Evolutionary conservation across 2,888 invertebrate genomes (phyloP).

Genomic region (Sicus ferrugineus): DNA sequence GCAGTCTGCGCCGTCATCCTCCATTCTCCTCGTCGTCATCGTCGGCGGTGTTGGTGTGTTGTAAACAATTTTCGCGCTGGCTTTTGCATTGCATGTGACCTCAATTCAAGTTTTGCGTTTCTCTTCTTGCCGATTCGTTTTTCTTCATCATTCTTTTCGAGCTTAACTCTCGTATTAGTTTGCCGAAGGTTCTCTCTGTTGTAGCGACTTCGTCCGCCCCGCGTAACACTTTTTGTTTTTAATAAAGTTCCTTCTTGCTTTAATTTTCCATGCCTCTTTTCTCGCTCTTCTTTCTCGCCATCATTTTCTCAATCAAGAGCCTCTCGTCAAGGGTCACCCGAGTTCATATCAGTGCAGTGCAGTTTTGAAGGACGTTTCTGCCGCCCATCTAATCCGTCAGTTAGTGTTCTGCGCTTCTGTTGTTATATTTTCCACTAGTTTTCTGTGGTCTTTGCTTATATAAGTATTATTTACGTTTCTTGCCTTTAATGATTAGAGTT

Average conservation of each 20-base stretch:
- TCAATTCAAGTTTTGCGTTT: conserved; percentile 42
- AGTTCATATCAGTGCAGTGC: conserved; percentile 20
- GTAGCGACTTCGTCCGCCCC: background rate
- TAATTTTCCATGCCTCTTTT: background rate
- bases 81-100: conserved; percentile 41
- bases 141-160: background rate
- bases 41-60: conserved; percentile 1
- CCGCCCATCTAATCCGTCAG: background rate
- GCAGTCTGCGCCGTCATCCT: background rate
- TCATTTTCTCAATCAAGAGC: background rate
- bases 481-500: too few relatives aligned
- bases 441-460: background rate
- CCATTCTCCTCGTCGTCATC: background rate
- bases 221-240: background rate
- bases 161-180: background rate
- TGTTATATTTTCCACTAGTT: background rate
- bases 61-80: conserved; percentile 5
- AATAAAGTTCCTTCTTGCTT: background rate
- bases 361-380: conserved; percentile 15
- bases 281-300: background rate
- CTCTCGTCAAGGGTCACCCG: conserved; percentile 12
- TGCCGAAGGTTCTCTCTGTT: background rate
- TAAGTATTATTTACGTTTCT: too few relatives aligned
- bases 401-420: background rate
- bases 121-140: background rate